Conservation (phyloP, 2,797 vertebrate species). For the Xiphorhynchus erythropygius region DNA sequence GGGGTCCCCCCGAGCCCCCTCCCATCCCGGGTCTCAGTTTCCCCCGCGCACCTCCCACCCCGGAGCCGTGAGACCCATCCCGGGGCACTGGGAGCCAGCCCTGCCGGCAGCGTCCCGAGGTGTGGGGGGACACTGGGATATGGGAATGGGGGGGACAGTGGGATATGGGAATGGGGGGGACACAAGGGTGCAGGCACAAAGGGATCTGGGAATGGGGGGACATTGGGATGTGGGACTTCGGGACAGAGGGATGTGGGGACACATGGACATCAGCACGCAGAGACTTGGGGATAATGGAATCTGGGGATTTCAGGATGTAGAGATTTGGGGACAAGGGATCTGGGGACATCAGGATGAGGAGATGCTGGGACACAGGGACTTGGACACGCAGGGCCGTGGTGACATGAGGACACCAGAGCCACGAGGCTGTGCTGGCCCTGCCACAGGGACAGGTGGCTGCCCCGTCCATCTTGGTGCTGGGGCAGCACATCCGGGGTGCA, state of each 20-base stretch:
- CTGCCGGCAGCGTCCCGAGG: not conserved
- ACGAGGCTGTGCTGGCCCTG: not conserved
- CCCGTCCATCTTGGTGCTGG: not conserved
- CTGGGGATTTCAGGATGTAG: not conserved
- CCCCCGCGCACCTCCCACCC: not conserved
- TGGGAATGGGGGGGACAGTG: accelerated
- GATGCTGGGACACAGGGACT: not conserved
- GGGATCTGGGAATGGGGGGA: too few relatives aligned
- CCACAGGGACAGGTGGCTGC: not conserved
- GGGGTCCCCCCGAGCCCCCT: not conserved
- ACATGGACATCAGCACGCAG: not conserved
- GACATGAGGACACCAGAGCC: not conserved
- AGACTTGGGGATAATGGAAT: not conserved
- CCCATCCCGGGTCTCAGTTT: not conserved
- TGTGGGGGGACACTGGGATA: not conserved
- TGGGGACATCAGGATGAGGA: not conserved
- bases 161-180: too few relatives aligned
- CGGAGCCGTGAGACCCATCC: not conserved
- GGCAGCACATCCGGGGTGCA: not conserved
- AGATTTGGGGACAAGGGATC: not conserved
- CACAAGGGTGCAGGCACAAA: too few relatives aligned
- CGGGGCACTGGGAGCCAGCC: not conserved
- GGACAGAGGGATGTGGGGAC: not conserved
- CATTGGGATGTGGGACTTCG: too few relatives aligned
- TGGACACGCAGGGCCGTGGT: not conserved